A percentile compares a stretch with the other conserved stretches of the same genome.
phyloP scores from a whole-genome alignment of 2,888 invertebrate genomes.

The Eupithecia subfuscata region DNA sequence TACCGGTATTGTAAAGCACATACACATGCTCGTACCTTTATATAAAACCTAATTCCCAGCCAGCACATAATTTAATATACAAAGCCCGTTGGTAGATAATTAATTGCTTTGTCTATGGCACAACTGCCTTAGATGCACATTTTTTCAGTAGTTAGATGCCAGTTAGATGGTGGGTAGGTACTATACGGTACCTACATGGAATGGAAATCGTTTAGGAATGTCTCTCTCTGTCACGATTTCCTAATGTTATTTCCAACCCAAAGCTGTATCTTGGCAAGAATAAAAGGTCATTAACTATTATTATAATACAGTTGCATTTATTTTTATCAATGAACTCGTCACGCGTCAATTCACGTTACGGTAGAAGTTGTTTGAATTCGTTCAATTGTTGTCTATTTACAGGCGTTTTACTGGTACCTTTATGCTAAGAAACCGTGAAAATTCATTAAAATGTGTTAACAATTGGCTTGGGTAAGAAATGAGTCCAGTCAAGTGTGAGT shows the following conservation, averaged over 20 bases:
- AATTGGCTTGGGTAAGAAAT: neutral
- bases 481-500: neutral
- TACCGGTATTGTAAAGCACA: neutral
- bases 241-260: slow-evolving; percentile 34
- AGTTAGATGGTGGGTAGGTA: no score
- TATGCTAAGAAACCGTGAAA: slow-evolving; percentile 51
- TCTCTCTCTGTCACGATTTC: neutral
- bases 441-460: slow-evolving; percentile 32
- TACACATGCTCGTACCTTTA: neutral
- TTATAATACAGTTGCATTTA: slow-evolving; percentile 56
- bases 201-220: neutral
- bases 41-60: slow-evolving; percentile 5
- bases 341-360: slow-evolving; percentile 67
- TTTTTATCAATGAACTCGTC: slow-evolving; percentile 77
- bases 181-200: neutral
- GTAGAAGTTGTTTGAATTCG: slow-evolving; percentile 53
- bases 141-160: neutral
- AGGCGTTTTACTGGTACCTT: slow-evolving; percentile 44
- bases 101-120: neutral
- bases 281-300: slow-evolving; percentile 68
- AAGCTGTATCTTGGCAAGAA: slow-evolving; percentile 54
- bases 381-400: slow-evolving; percentile 28
- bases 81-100: neutral
- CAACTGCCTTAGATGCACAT: neutral
- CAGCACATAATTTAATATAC: slow-evolving; percentile 3